A percentile compares a stretch with the other conserved stretches of the same genome.
Conservation (phyloP, 2,797 vertebrate species). For the Huso huso region DNA sequence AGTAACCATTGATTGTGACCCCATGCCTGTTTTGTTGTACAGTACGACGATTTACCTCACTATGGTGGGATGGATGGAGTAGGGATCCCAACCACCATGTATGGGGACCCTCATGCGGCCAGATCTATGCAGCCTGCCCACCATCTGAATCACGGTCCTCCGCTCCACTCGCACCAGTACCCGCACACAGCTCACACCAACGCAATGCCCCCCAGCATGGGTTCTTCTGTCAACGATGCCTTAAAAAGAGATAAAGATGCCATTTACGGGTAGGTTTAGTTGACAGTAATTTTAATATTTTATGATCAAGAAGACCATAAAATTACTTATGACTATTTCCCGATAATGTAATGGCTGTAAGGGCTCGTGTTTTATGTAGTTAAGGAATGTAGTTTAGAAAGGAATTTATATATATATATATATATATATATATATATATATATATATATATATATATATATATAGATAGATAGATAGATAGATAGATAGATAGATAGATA, state of each 20-base stretch:
- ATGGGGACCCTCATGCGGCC: conserved; percentile 94
- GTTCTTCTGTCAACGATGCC: conserved; percentile 96
- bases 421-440: no score
- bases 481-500: no score
- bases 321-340: background rate
- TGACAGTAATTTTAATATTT: conserved; percentile 34
- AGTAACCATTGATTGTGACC: background rate
- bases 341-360: background rate
- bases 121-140: conserved; percentile 96
- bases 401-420: background rate
- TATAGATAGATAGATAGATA: no score
- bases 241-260: conserved; percentile 99
- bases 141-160: conserved; percentile 87
- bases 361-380: conserved; percentile 1
- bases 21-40: conserved; percentile 53
- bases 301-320: conserved; percentile 6
- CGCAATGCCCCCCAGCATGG: conserved; percentile 94
- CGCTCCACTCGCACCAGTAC: conserved; percentile 94
- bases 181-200: conserved; percentile 92
- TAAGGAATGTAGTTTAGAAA: background rate
- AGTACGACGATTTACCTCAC: conserved; percentile 98
- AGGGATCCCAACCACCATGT: conserved; percentile 95
- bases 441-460: no score
- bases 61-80: conserved; percentile 94
- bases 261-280: conserved; percentile 90